phyloP scores from a whole-genome alignment of 1,140 invertebrate genomes.

The Hyles euphorbiae region DNA sequence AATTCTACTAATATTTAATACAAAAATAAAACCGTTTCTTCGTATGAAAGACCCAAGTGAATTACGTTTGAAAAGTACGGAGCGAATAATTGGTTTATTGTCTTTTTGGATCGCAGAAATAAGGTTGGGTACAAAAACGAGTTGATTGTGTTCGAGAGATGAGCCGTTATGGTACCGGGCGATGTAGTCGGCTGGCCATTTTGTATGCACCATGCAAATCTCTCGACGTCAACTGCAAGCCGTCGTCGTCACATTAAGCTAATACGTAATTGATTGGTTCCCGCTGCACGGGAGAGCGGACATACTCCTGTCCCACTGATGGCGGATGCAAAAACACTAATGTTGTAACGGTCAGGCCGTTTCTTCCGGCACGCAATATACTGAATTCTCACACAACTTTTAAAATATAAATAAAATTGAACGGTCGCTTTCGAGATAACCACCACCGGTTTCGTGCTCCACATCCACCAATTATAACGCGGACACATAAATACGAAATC shows the following conservation, averaged over 20 bases:
- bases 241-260: constrained; percentile 67
- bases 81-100: too few relatives aligned
- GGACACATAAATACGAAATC: constrained; percentile 13
- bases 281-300: constrained; percentile 42
- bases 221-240: constrained; percentile 34
- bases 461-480: constrained; percentile 22
- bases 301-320: constrained; percentile 58
- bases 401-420: constrained; percentile 27
- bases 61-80: too few relatives aligned
- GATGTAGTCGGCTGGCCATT: too few relatives aligned
- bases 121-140: too few relatives aligned
- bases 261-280: constrained; percentile 73
- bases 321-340: constrained; percentile 67
- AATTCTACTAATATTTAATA: too few relatives aligned
- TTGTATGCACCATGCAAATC: constrained; percentile 47
- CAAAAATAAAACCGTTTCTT: too few relatives aligned
- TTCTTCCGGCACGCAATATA: constrained; percentile 46
- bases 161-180: too few relatives aligned
- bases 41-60: too few relatives aligned
- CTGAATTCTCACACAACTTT: constrained; percentile 5
- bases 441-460: constrained; percentile 29
- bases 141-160: too few relatives aligned
- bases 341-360: constrained; percentile 53
- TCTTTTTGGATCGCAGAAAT: too few relatives aligned
- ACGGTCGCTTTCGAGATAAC: constrained; percentile 28